Conservation (phyloP, 2,797 vertebrate species). For the Pteropus rufus region DNA sequence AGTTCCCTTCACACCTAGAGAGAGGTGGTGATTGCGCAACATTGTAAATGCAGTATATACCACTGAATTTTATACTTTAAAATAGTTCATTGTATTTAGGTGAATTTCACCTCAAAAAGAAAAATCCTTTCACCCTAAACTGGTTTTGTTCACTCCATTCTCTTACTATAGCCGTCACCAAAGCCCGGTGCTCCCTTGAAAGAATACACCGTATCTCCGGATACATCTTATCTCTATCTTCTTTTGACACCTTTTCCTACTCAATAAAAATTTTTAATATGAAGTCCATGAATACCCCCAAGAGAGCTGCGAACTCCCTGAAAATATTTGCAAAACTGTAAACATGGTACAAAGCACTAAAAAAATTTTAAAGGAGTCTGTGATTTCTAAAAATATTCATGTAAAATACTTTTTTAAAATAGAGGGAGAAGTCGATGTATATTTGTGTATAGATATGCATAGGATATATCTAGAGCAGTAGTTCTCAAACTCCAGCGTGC, state of each 20-base stretch:
- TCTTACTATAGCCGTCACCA: background rate
- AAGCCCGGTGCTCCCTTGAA: background rate
- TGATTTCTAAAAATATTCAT: background rate
- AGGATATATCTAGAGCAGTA: background rate
- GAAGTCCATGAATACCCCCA: background rate
- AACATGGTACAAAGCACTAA: background rate
- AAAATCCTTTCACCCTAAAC: background rate
- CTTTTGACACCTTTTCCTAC: background rate
- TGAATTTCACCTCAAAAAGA: background rate
- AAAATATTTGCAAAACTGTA: background rate
- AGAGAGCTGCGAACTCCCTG: background rate
- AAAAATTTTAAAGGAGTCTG: background rate
- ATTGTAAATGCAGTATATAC: background rate
- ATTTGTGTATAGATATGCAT: background rate
- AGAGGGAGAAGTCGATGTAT: background rate
- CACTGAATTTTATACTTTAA: background rate
- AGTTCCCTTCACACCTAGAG: background rate
- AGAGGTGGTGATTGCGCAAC: background rate
- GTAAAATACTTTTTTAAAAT: background rate
- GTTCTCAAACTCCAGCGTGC: background rate
- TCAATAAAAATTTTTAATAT: background rate
- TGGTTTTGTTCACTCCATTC: background rate
- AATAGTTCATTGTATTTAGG: background rate
- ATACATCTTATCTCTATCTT: background rate
- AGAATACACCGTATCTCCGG: background rate